Evolutionary conservation across 2,797 vertebrate genomes (phyloP).

Genomic region (Sciaenops ocellatus): DNA sequence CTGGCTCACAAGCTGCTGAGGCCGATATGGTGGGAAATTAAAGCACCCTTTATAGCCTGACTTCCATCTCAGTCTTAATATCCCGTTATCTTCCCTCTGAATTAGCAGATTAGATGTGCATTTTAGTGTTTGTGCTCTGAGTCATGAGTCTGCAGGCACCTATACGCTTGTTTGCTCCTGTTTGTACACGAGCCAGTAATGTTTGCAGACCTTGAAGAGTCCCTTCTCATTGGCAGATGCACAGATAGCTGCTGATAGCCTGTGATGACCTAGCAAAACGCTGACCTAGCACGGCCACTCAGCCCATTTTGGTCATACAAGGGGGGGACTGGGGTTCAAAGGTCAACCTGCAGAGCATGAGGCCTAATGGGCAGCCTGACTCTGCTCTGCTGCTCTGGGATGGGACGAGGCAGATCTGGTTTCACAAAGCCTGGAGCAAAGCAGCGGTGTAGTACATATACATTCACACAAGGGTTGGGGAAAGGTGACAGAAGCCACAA

Average conservation of each 20-base stretch:
- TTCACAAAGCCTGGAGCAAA: conserved; percentile 78
- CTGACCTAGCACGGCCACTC: conserved; percentile 66
- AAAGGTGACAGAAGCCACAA: conserved; percentile 69
- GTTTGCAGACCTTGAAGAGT: conserved; percentile 78
- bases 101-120: conserved; percentile 26
- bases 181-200: conserved; percentile 50
- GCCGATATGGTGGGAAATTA: conserved; percentile 31
- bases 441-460: conserved; percentile 19
- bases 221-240: conserved; percentile 69
- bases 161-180: conserved; percentile 35
- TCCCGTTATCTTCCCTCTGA: conserved; percentile 28
- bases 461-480: conserved; percentile 18
- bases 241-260: conserved; percentile 82
- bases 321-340: conserved; percentile 70
- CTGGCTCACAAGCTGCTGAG: conserved; percentile 31
- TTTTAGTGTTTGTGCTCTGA: conserved; percentile 1
- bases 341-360: conserved; percentile 77
- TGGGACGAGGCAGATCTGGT: conserved; percentile 80
- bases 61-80: conserved; percentile 26
- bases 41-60: conserved; percentile 16
- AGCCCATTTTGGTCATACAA: conserved; percentile 73
- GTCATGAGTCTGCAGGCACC: conserved; percentile 29
- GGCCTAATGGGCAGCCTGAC: conserved; percentile 81
- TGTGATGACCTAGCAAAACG: conserved; percentile 77
- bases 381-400: conserved; percentile 76